Conservation (phyloP, 2,888 invertebrate species). For the Aelia acuminata region DNA sequence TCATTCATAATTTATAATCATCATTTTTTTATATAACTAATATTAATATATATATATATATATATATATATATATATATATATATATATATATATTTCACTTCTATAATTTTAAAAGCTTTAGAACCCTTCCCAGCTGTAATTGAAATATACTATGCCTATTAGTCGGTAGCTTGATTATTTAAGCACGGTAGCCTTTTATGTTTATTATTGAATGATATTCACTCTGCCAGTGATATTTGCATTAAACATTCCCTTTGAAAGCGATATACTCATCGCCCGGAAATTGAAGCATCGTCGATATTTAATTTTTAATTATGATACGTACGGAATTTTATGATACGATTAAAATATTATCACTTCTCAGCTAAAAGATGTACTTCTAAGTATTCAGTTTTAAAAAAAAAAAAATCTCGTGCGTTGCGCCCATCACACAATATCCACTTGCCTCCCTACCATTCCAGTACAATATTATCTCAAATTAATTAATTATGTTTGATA, state of each 20-base stretch:
- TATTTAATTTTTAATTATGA: neutral
- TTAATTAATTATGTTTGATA: too few relatives aligned
- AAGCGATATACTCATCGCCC: neutral
- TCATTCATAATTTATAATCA: too few relatives aligned
- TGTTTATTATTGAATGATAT: neutral
- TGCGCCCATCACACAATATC: too few relatives aligned
- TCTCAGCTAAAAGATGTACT: neutral
- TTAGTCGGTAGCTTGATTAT: neutral
- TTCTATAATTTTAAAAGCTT: neutral
- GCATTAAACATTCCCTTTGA: slow-evolving; percentile 16
- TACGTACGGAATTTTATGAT: neutral
- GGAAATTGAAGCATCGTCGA: neutral
- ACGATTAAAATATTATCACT: neutral
- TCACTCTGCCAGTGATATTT: neutral
- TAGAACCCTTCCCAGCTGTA: neutral
- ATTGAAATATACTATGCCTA: neutral
- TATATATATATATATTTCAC: too few relatives aligned
- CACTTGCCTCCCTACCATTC: too few relatives aligned
- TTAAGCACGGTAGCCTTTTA: neutral
- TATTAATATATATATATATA: neutral
- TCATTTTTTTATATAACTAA: too few relatives aligned
- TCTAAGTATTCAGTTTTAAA: neutral
- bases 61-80: neutral
- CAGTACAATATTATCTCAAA: too few relatives aligned
- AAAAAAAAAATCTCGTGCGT: too few relatives aligned